phyloP scores from a whole-genome alignment of 2,113 vertebrate species.

The Echinops telfairi region DNA sequence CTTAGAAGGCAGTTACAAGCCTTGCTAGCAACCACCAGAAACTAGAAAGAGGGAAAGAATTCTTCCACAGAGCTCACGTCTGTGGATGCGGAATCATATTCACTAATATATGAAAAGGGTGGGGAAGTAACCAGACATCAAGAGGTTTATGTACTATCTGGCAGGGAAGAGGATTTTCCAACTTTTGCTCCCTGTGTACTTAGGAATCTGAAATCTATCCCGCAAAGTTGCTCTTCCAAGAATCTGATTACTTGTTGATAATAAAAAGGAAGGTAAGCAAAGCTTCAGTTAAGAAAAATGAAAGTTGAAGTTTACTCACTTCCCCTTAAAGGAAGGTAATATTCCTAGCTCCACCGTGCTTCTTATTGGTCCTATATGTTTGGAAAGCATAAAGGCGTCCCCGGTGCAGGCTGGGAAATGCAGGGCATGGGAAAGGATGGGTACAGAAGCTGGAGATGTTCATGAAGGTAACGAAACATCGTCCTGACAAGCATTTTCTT shows the following conservation, averaged over 20 bases:
- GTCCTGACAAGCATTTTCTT: background rate
- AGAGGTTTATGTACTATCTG: background rate
- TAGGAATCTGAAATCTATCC: background rate
- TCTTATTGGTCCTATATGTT: background rate
- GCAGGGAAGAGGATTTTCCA: background rate
- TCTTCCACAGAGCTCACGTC: background rate
- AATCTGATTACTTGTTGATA: background rate
- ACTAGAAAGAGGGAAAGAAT: no score
- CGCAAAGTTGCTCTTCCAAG: background rate
- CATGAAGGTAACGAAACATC: background rate
- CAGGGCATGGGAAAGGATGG: background rate
- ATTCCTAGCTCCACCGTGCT: background rate
- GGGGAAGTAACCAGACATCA: background rate
- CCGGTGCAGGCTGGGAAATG: background rate
- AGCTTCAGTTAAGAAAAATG: conserved; percentile 18
- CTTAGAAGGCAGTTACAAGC: no score
- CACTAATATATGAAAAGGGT: background rate
- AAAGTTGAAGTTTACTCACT: background rate
- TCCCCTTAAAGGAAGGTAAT: background rate
- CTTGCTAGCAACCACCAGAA: no score
- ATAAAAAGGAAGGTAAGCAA: background rate
- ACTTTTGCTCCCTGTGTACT: background rate
- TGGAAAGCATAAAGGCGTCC: background rate
- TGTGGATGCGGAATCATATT: background rate
- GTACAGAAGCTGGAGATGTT: background rate